Evolutionary conservation across 1,140 invertebrate genomes (phyloP), one percentile per base, ranked within the genome.

Genomic region (Drosophila mojavensis): DNA sequence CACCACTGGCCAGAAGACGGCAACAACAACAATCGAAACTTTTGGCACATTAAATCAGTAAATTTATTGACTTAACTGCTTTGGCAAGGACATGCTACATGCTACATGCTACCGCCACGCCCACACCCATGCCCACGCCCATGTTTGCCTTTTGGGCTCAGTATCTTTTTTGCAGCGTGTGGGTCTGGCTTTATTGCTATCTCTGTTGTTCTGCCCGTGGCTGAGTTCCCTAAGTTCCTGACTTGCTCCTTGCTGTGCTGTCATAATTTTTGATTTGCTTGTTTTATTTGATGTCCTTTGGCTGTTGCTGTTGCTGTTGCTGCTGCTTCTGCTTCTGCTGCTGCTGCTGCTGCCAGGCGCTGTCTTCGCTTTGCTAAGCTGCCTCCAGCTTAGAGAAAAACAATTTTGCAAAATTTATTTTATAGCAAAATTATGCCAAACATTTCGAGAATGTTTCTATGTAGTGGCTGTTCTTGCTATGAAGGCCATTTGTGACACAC

Each of bases 401-500:
- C 84, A 89, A 89, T 89, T 89, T 89, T 89, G 84, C 84, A 89
- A 89, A 89, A 89, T 89, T 89, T 89, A 89, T 89, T 89, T 89
- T 89, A 89, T 89, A 84, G 84, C 84, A 88, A 89, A 89, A 89
- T 89, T 89, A 89, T 89, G 84, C 84, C 84, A 89, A 89, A 84
- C 84, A 89, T 89, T 89, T 89, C 67, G 61, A 78, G 86, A 89
- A 89, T 89, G 84, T 89, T 88, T 89, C 84, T 89, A 86, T 86
- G 83, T 88, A 83, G 79, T 86, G 79, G 48, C 68, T 71, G 62
- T 30, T 65, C 41, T 50, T 73, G 68, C 59, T 68, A 56, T 62
- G 53, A 60, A 63, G 81, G 74, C 73, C 74, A 78, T 83, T 88
- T 78, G 75, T 45, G 48, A 54, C 77, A 72, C 53, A 65, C 50